phyloP scores from a whole-genome alignment of 2,113 vertebrate genomes.

The Cyanoderma ruficeps region DNA sequence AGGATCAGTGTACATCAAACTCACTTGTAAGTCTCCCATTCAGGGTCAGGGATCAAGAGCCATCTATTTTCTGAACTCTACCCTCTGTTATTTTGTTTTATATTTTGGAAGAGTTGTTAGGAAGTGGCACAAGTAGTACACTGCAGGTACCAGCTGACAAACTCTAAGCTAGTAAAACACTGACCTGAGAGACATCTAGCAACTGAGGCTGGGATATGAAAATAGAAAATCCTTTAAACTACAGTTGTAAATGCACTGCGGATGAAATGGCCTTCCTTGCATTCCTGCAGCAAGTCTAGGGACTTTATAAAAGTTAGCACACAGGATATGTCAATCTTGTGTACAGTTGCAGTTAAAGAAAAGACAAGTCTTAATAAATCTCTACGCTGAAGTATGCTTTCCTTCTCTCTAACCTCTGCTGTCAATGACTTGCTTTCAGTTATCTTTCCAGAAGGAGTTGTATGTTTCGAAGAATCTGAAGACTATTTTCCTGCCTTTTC shows the following conservation, averaged over 20 bases:
- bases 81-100: not conserved
- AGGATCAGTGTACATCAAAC: not conserved
- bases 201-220: not conserved
- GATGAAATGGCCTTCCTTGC: slow-evolving; percentile 17
- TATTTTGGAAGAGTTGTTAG: not conserved
- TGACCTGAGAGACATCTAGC: slow-evolving; percentile 14
- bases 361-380: slow-evolving; percentile 42
- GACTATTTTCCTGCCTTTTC: not conserved
- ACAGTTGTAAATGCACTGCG: slow-evolving; percentile 11
- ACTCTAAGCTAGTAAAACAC: slow-evolving; percentile 1
- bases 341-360: slow-evolving; percentile 53
- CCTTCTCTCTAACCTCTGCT: slow-evolving; percentile 16
- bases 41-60: not conserved
- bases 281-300: not conserved
- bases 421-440: not conserved
- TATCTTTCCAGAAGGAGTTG: not conserved
- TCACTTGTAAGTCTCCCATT: not conserved
- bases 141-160: not conserved
- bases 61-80: not conserved
- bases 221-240: slow-evolving; percentile 4
- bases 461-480: not conserved
- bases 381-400: slow-evolving; percentile 20
- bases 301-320: slow-evolving; percentile 28
- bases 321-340: slow-evolving; percentile 37
- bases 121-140: not conserved